Evolutionary conservation across 2,113 vertebrate species (phyloP).

Genomic region (Solenodon paradoxus): DNA sequence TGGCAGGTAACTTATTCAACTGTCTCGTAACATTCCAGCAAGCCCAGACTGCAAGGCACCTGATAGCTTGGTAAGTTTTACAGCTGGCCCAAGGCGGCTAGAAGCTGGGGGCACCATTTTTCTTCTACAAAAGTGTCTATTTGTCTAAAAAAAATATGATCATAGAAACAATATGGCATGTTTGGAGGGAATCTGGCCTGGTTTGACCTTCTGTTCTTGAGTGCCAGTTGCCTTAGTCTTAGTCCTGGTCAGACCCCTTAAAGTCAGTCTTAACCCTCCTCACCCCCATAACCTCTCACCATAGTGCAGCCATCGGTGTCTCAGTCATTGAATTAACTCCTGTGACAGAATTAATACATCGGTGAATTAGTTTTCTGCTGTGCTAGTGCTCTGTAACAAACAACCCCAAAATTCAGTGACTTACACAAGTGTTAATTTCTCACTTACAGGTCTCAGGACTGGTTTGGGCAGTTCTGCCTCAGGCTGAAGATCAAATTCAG

Average conservation of each 20-base stretch:
- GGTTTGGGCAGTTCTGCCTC: not conserved
- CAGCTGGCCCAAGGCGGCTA: too few species aligned
- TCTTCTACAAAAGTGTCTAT: too few species aligned
- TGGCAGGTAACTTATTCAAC: too few species aligned
- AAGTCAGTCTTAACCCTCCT: not conserved
- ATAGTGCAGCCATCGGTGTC: not conserved
- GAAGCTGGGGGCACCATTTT: too few species aligned
- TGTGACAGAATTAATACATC: not conserved
- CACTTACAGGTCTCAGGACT: not conserved
- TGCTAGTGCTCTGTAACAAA: not conserved
- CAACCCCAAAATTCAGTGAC: not conserved
- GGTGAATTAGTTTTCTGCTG: not conserved
- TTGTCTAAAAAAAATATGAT: not conserved
- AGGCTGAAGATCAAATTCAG: not conserved
- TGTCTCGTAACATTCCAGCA: too few species aligned
- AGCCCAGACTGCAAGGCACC: too few species aligned
- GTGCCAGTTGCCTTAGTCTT: not conserved
- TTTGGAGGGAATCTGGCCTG: not conserved
- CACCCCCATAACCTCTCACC: not conserved
- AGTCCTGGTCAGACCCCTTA: not conserved
- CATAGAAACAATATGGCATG: not conserved
- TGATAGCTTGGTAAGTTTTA: too few species aligned
- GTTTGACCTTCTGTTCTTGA: not conserved
- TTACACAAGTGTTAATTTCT: not conserved
- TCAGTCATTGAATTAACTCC: not conserved